Evolutionary conservation across 2,888 invertebrate genomes (phyloP).

Genomic region (Nowickia ferox): DNA sequence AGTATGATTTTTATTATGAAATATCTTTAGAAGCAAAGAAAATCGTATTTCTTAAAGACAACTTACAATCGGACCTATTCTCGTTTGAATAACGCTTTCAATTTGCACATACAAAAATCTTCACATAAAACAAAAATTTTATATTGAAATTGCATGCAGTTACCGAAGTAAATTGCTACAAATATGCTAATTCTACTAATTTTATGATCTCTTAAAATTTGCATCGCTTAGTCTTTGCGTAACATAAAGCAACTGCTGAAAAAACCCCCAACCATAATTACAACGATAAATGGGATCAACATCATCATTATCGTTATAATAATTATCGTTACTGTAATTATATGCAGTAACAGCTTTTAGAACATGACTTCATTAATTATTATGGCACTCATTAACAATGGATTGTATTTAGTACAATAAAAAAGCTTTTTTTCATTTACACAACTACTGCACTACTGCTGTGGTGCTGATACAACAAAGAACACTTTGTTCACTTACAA

Average conservation of each 20-base stretch:
- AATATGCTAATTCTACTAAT: not conserved
- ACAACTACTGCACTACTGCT: constrained; percentile 4
- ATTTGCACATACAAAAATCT: too few relatives aligned
- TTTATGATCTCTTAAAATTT: not conserved
- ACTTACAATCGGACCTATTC: too few relatives aligned
- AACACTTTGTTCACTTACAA: constrained; percentile 10
- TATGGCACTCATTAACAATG: constrained; percentile 65
- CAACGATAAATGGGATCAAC: not conserved
- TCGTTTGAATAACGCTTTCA: too few relatives aligned
- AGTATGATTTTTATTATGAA: too few relatives aligned
- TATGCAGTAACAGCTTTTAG: constrained; percentile 50
- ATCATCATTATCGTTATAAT: constrained; percentile 13
- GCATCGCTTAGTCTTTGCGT: not conserved
- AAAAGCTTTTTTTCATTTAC: not conserved
- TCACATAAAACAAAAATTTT: not conserved
- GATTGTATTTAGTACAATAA: constrained; percentile 44
- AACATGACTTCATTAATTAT: constrained; percentile 69
- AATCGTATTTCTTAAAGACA: too few relatives aligned
- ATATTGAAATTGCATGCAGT: not conserved
- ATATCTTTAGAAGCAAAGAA: too few relatives aligned
- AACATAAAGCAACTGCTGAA: not conserved
- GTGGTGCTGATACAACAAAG: constrained; percentile 24
- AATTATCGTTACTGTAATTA: constrained; percentile 39
- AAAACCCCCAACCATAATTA: not conserved
- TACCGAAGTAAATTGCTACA: too few relatives aligned